Conservation (phyloP, 2,113 vertebrate species). For the Poecilia latipinna region DNA sequence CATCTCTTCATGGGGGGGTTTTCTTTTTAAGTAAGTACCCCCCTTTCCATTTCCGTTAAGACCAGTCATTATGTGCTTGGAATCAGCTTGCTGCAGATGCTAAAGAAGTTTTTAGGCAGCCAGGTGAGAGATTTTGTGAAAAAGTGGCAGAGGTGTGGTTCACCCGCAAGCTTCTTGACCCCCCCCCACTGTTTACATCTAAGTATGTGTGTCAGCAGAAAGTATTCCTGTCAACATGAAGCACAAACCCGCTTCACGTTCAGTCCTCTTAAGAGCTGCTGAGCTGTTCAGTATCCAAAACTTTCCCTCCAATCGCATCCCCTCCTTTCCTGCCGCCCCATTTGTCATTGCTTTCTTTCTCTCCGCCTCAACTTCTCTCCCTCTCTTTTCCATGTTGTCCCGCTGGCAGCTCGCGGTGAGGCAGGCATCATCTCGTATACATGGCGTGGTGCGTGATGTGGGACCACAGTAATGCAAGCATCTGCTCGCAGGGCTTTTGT, state of each 20-base stretch:
- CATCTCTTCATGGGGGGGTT: constrained; percentile 56
- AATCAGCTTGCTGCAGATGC: constrained; percentile 68
- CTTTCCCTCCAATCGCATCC: constrained; percentile 44
- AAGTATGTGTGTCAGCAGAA: constrained; percentile 59
- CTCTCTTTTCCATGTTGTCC: constrained; percentile 43
- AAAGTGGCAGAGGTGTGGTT: constrained; percentile 45
- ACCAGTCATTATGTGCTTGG: constrained; percentile 68
- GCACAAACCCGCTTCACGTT: not conserved
- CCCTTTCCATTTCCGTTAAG: constrained; percentile 32
- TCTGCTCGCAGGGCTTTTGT: constrained; percentile 84
- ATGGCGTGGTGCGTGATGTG: constrained; percentile 66
- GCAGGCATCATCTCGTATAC: constrained; percentile 73
- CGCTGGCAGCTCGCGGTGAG: constrained; percentile 50
- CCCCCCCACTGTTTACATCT: constrained; percentile 33
- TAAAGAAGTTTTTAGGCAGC: constrained; percentile 51
- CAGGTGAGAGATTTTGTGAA: constrained; percentile 29
- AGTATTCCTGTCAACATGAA: constrained; percentile 1
- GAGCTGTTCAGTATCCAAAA: constrained; percentile 65
- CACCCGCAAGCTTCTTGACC: constrained; percentile 65
- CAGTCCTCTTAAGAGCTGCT: constrained; percentile 62
- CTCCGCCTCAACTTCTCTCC: constrained; percentile 19
- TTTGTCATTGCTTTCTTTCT: constrained; percentile 4
- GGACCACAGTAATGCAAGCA: constrained; percentile 78
- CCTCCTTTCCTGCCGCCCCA: constrained; percentile 20
- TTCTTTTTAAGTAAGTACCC: constrained; percentile 40